Evolutionary conservation across 2,113 vertebrate species (phyloP), one percentile per base, ranked within the genome.

Genomic region (Vireo altiloquus): DNA sequence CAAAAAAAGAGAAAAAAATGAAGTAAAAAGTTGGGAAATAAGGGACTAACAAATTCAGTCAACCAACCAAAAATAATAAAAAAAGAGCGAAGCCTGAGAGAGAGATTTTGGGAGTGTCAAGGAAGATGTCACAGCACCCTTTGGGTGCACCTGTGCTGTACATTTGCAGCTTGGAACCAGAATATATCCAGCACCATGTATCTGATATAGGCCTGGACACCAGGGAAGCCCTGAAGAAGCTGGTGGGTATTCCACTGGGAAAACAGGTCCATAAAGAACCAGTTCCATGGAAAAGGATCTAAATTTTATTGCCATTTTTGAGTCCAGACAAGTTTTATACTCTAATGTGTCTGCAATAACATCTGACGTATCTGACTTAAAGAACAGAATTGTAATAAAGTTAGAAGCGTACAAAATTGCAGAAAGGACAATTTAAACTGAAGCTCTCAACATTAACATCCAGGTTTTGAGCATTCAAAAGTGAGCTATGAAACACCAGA

Each of bases 341-440:
- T 86, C 47, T 65, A 85, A 90, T 82, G 46, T 72, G 89, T 88
- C 87, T 94, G 39, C 79, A 81, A 23, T 77, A 93, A 86, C 2
- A 31, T 95, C 86, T 94, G 72, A 94, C 95, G 57, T 31, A 77
- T 75, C 79, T 46, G 79, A 91, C 76, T 96, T 94, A 95, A 95
- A 97, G 85, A 90, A 95, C 92, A 93, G 91, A 90, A 86, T 39
- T 60, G 85, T 81, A 93, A 96, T 93, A 77, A 95, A 95, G 79
- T 80, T 81, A 21, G 82, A 94, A 94, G 90, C 39, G 0, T 63
- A 88, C 89, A 64, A 90, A 96, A 97, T 75, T 90, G 86, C 69
- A 94, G 77, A 65, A 89, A 91, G 80, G 94, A 96, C 72, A 82
- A 94, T 94, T 95, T 93, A 76, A 95, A 87, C 82, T 37, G 56